phyloP scores from a whole-genome alignment of 2,888 invertebrate species.

The Eurytoma adleriae region DNA sequence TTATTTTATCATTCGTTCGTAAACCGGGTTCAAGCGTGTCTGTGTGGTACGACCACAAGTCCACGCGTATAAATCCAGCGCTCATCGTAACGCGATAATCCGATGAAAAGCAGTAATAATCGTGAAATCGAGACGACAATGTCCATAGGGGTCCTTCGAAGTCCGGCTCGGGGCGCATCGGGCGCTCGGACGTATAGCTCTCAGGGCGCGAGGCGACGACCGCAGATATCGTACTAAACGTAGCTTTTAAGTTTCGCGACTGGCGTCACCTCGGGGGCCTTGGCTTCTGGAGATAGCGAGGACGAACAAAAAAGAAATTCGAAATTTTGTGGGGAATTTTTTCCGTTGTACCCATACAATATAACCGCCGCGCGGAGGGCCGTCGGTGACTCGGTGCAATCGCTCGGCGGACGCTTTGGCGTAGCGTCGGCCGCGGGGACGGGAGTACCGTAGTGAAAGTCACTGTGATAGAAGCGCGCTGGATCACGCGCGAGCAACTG shows the following conservation, averaged over 20 bases:
- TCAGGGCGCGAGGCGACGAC: too few relatives aligned
- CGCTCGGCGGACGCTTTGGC: conserved; percentile 7
- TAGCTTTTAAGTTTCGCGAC: conserved; percentile 36
- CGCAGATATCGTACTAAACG: conserved; percentile 4
- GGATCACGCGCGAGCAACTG: conserved; percentile 54
- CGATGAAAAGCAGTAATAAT: conserved; percentile 27
- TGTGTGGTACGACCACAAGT: neutral
- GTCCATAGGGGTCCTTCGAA: conserved; percentile 62
- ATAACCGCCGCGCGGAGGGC: neutral
- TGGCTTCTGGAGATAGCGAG: too few relatives aligned
- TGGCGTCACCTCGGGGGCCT: neutral
- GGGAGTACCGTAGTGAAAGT: conserved; percentile 56
- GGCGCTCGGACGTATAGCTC: conserved; percentile 16
- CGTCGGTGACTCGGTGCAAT: conserved; percentile 52
- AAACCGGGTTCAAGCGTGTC: conserved; percentile 6
- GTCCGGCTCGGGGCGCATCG: conserved; percentile 66
- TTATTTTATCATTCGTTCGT: conserved; percentile 47
- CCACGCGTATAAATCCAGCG: neutral
- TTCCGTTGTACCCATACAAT: too few relatives aligned
- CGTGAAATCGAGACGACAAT: conserved; percentile 60
- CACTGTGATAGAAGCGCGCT: conserved; percentile 62
- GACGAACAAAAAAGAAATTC: too few relatives aligned
- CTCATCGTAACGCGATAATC: conserved; percentile 31
- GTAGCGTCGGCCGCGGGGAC: conserved; percentile 9
- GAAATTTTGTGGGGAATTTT: too few relatives aligned